phyloP scores from a whole-genome alignment of 2,113 vertebrate genomes.

The Sander lucioperca region DNA sequence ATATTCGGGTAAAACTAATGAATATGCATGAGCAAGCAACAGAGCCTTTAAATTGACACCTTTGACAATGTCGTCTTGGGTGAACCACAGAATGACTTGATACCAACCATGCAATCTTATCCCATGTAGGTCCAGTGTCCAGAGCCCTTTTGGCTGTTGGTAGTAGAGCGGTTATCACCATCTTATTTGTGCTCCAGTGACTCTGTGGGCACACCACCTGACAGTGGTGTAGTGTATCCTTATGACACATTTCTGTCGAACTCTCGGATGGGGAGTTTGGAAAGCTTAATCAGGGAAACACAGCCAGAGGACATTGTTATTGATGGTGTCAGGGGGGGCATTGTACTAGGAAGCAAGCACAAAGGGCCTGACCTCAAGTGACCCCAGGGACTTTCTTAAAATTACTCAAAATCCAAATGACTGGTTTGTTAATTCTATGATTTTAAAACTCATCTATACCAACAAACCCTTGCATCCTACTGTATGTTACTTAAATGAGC shows the following conservation, averaged over 20 bases:
- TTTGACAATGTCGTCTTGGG: constrained; percentile 69
- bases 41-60: constrained; percentile 74
- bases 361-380: constrained; percentile 32
- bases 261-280: constrained; percentile 38
- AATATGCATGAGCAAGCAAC: constrained; percentile 75
- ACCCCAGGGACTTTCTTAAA: constrained; percentile 10
- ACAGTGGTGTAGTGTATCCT: constrained; percentile 78
- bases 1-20: constrained; percentile 47
- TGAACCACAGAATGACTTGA: constrained; percentile 77
- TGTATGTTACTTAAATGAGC: background rate
- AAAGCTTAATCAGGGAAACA: constrained; percentile 45
- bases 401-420: background rate
- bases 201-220: constrained; percentile 74
- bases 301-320: constrained; percentile 43
- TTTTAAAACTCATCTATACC: background rate
- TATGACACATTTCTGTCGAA: constrained; percentile 52
- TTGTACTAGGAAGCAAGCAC: constrained; percentile 24
- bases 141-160: constrained; percentile 59
- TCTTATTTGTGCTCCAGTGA: constrained; percentile 76
- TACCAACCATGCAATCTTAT: constrained; percentile 82
- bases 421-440: background rate
- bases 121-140: constrained; percentile 64
- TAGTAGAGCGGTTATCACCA: constrained; percentile 69
- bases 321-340: constrained; percentile 7
- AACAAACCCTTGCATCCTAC: too few relatives aligned